phyloP scores from a whole-genome alignment of 2,888 invertebrate genomes.

The Pantelozetes paolii region DNA sequence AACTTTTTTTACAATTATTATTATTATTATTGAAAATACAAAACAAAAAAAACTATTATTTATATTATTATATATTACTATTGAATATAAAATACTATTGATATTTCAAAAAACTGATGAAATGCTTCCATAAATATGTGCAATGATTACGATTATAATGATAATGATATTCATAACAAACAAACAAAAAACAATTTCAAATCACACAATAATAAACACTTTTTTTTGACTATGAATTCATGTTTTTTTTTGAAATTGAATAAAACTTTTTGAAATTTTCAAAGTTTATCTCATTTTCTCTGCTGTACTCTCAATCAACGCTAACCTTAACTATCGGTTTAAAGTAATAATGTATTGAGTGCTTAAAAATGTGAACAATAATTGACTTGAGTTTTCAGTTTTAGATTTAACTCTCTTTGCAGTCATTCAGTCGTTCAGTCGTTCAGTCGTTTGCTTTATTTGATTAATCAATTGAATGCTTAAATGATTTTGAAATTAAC shows the following conservation, averaged over 20 bases:
- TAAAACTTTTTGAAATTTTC: background rate
- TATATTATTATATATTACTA: background rate
- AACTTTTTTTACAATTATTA: background rate
- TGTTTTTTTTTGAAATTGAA: background rate
- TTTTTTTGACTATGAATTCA: background rate
- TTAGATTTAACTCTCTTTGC: too few species aligned
- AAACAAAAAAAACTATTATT: background rate
- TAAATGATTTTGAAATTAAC: too few species aligned
- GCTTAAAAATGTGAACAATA: too few species aligned
- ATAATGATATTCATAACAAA: background rate
- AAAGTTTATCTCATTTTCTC: background rate
- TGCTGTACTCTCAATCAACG: too few species aligned
- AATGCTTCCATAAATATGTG: conserved; percentile 17
- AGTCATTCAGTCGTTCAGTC: too few species aligned
- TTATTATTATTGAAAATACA: too few species aligned
- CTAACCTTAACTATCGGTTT: too few species aligned
- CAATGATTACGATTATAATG: conserved; percentile 12
- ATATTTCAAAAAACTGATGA: background rate
- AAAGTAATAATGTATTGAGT: too few species aligned
- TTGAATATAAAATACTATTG: too few species aligned
- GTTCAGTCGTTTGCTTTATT: too few species aligned
- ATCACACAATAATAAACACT: background rate
- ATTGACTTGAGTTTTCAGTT: too few species aligned
- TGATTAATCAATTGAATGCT: too few species aligned
- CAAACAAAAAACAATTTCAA: background rate